Conservation (phyloP, 2,797 vertebrate genomes). For the Ptychobarbus kaznakovi region DNA sequence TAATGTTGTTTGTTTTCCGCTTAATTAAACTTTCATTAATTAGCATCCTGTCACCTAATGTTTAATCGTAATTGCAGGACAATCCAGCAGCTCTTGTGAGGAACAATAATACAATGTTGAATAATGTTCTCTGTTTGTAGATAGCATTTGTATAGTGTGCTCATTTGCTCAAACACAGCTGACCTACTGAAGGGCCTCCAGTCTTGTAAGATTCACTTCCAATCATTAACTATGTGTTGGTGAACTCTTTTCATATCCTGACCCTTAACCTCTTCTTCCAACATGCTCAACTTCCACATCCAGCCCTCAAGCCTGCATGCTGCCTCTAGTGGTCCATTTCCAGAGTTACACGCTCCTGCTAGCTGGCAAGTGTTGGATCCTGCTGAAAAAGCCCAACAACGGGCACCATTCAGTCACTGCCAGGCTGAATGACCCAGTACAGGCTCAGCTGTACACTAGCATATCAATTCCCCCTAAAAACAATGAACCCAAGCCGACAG, state of each 20-base stretch:
- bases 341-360: conserved; percentile 71
- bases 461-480: conserved; percentile 58
- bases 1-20: conserved; percentile 39
- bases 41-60: conserved; percentile 69
- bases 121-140: conserved; percentile 20
- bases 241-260: conserved; percentile 17
- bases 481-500: conserved; percentile 60
- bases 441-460: conserved; percentile 69
- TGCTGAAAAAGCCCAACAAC: conserved; percentile 72
- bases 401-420: conserved; percentile 75
- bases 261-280: conserved; percentile 70
- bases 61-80: conserved; percentile 2
- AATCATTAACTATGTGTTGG: not conserved
- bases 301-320: conserved; percentile 20
- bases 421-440: conserved; percentile 67
- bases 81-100: not conserved
- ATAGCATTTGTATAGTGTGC: not conserved
- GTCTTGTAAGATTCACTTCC: not conserved
- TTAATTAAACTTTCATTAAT: conserved; percentile 41
- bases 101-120: not conserved
- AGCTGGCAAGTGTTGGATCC: conserved; percentile 72
- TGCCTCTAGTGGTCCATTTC: conserved; percentile 67
- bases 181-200: not conserved
- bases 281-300: conserved; percentile 72
- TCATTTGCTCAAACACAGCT: not conserved